phyloP scores from a whole-genome alignment of 2,888 invertebrate genomes.

The Scaptomyza tumidula region DNA sequence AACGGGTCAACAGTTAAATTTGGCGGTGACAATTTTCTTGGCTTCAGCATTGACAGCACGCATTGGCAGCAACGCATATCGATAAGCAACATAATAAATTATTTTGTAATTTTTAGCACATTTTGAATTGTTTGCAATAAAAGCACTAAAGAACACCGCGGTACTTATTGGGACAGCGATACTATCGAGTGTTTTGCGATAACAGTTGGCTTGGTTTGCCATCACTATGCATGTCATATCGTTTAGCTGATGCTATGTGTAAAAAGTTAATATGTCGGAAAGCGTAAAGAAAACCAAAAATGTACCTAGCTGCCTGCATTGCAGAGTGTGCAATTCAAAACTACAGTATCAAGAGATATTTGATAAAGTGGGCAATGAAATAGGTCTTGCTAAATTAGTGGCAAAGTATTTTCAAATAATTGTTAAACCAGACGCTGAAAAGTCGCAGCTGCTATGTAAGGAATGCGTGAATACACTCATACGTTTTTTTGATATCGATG shows the following conservation, averaged over 20 bases:
- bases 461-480: constrained; percentile 78
- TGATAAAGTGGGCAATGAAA: constrained; percentile 80
- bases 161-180: not conserved
- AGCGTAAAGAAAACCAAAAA: constrained; percentile 43
- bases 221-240: constrained; percentile 47
- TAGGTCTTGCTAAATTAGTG: constrained; percentile 73
- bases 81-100: constrained; percentile 10
- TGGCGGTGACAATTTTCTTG: not conserved
- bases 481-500: constrained; percentile 76
- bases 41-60: not conserved
- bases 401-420: constrained; percentile 68
- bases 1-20: constrained; percentile 63
- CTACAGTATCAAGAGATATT: constrained; percentile 77
- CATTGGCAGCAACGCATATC: constrained; percentile 20
- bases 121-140: constrained; percentile 10
- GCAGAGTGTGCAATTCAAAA: constrained; percentile 59
- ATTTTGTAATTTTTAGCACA: not conserved
- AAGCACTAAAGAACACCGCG: constrained; percentile 7
- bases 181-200: constrained; percentile 4
- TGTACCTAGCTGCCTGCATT: constrained; percentile 70
- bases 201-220: not conserved
- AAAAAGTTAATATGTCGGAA: constrained; percentile 75
- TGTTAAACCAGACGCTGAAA: constrained; percentile 39
- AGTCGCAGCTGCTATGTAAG: constrained; percentile 69
- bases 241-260: constrained; percentile 62